Evolutionary conservation across 2,888 invertebrate genomes (phyloP).

Genomic region (Pecten maximus): DNA sequence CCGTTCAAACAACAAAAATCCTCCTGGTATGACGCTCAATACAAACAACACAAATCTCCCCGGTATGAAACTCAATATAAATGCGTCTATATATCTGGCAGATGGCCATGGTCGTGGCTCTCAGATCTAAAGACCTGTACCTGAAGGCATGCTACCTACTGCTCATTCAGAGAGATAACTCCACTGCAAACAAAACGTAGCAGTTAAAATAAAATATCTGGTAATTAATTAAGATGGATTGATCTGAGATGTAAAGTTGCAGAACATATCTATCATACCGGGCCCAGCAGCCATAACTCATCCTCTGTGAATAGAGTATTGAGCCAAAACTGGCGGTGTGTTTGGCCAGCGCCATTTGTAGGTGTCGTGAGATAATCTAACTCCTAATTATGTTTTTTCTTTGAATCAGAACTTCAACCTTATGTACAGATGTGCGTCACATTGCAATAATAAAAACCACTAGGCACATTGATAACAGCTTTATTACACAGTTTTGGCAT

Average conservation of each 20-base stretch:
- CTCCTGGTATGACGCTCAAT: too few species aligned
- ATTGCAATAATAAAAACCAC: neutral
- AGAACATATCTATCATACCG: neutral
- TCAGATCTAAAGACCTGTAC: neutral
- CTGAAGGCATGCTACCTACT: neutral
- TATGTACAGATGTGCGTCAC: neutral
- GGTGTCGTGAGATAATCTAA: neutral
- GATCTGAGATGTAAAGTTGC: neutral
- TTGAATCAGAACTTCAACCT: neutral
- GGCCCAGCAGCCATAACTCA: neutral
- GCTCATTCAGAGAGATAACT: neutral
- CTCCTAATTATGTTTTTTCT: neutral
- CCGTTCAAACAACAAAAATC: too few species aligned
- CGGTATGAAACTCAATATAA: neutral
- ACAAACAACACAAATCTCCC: too few species aligned
- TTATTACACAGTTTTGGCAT: neutral
- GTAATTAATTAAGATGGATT: slow-evolving; percentile 25
- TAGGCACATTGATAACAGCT: neutral
- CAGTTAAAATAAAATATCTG: neutral
- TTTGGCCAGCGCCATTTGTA: neutral
- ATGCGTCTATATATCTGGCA: too few species aligned
- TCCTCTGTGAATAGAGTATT: neutral
- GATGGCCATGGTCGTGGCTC: neutral
- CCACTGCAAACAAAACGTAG: neutral
- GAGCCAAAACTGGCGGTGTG: neutral